Evolutionary conservation across 2,797 vertebrate species (phyloP).

Genomic region (Fringilla coelebs): DNA sequence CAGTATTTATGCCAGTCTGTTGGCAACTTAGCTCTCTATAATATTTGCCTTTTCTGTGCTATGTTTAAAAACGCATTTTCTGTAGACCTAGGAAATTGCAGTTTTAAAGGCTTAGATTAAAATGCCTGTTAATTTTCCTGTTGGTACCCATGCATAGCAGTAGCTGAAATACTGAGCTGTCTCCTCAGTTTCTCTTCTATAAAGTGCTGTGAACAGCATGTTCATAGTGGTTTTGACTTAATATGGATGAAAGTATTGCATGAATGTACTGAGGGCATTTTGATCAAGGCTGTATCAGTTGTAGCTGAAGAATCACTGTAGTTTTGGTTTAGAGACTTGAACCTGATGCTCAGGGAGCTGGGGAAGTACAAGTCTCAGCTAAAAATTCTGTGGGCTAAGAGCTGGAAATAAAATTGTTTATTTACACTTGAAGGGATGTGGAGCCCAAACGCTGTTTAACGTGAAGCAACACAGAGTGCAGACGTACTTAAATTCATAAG

Average conservation of each 20-base stretch:
- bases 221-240: background rate
- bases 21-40: background rate
- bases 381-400: background rate
- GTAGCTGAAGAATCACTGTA: background rate
- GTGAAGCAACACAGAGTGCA: background rate
- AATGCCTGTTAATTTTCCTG: background rate
- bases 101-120: background rate
- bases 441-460: background rate
- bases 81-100: background rate
- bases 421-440: background rate
- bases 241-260: background rate
- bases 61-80: background rate
- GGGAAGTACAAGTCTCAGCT: background rate
- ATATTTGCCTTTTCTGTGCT: background rate
- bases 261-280: background rate
- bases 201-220: background rate
- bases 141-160: background rate
- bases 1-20: background rate
- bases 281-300: background rate
- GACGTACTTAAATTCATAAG: background rate
- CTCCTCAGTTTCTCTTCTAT: background rate
- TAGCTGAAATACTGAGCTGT: background rate
- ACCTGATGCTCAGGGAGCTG: background rate
- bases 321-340: background rate
- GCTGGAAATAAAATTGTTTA: background rate